Evolutionary conservation across 2,888 invertebrate species (phyloP).

Genomic region (Platynereis dumerilii): DNA sequence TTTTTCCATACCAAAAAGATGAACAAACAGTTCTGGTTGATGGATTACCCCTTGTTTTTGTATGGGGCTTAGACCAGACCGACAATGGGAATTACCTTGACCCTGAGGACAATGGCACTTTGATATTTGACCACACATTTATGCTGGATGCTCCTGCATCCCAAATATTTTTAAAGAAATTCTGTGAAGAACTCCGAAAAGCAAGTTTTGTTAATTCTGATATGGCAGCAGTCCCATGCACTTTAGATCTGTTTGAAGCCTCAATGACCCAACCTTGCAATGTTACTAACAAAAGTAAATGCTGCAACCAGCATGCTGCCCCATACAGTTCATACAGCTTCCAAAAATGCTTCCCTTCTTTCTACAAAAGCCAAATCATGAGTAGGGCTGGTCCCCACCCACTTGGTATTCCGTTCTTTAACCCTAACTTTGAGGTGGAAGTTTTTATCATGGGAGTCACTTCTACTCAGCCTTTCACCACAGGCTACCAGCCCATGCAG

Average conservation of each 20-base stretch:
- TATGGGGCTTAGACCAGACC: conserved; percentile 82
- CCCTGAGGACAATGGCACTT: conserved; percentile 77
- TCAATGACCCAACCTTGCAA: not conserved
- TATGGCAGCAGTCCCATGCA: not conserved
- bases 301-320: not conserved
- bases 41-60: not conserved
- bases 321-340: not conserved
- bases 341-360: conserved; percentile 4
- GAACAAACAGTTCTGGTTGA: too few species aligned
- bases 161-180: conserved; percentile 83
- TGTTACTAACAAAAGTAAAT: not conserved
- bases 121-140: conserved; percentile 80
- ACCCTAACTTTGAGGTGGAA: not conserved
- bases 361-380: not conserved
- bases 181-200: conserved; percentile 69
- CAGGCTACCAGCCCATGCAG: conserved; percentile 75
- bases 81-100: conserved; percentile 87
- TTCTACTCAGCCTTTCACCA: conserved; percentile 70
- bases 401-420: not conserved
- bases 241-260: not conserved
- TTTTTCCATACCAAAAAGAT: conserved; percentile 58
- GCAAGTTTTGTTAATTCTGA: not conserved
- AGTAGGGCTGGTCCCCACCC: not conserved
- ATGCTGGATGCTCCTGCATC: conserved; percentile 79
- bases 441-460: not conserved